Evolutionary conservation across 2,113 vertebrate species (phyloP).

Genomic region (Plestiodon gilberti): DNA sequence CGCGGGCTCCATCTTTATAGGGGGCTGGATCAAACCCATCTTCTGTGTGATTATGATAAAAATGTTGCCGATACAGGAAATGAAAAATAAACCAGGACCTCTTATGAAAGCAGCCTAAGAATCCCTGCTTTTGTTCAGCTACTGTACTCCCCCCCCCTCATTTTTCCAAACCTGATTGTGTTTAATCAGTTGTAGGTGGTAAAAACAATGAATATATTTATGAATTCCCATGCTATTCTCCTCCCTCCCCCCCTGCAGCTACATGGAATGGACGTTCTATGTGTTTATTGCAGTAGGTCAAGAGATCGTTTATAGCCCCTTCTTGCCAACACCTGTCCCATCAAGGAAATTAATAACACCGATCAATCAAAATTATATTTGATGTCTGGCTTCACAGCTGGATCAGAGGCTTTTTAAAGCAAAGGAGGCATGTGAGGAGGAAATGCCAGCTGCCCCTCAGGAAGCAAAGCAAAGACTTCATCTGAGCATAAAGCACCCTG

Average conservation of each 20-base stretch:
- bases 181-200: conserved; percentile 73
- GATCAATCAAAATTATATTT: conserved; percentile 66
- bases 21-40: background rate
- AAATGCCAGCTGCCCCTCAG: background rate
- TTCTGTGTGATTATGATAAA: no score
- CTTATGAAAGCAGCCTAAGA: conserved; percentile 2
- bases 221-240: conserved; percentile 41
- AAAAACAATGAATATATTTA: conserved; percentile 74
- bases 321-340: conserved; percentile 64
- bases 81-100: conserved; percentile 47
- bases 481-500: background rate
- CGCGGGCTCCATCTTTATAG: background rate
- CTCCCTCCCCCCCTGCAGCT: background rate
- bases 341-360: conserved; percentile 69
- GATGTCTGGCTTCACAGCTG: conserved; percentile 55
- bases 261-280: conserved; percentile 61
- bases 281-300: conserved; percentile 73
- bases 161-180: conserved; percentile 38
- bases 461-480: background rate
- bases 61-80: background rate
- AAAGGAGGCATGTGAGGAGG: background rate
- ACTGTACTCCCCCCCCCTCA: conserved; percentile 32
- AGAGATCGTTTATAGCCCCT: conserved; percentile 60
- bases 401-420: background rate
- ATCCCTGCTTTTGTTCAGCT: conserved; percentile 23